These are phyloP conservation scores for Aptenodytes forsteri DNA, from an alignment of 2,113 vertebrate species.

Conservation along the genomic window DNA sequence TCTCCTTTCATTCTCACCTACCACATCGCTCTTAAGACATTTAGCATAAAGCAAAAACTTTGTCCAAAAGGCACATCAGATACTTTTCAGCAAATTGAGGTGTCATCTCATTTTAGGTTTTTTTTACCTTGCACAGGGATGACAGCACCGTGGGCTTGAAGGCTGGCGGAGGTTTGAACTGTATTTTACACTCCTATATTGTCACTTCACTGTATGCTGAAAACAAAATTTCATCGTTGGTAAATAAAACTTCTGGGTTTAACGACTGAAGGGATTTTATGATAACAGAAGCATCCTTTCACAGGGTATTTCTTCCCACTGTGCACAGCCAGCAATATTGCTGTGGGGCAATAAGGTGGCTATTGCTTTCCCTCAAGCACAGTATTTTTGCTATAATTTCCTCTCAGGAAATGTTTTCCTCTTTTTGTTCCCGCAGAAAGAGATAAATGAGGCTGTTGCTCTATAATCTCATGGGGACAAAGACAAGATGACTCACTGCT, in stretches of 20 bases:
- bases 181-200: background rate
- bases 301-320: background rate
- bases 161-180: background rate
- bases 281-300: background rate
- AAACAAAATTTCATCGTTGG: background rate
- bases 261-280: background rate
- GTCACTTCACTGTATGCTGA: background rate
- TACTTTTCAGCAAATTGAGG: background rate
- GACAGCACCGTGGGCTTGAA: background rate
- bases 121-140: background rate
- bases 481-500: background rate
- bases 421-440: conserved; percentile 17
- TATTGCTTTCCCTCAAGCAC: background rate
- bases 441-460: background rate
- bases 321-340: background rate
- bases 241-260: background rate
- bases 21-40: background rate
- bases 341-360: background rate
- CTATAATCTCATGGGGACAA: background rate
- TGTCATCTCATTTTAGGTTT: background rate
- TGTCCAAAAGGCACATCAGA: background rate
- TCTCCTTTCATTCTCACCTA: background rate
- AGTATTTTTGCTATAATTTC: background rate
- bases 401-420: background rate
- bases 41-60: background rate